Conservation (phyloP, 2,888 invertebrate genomes). For the Liposcelis brunnea region DNA sequence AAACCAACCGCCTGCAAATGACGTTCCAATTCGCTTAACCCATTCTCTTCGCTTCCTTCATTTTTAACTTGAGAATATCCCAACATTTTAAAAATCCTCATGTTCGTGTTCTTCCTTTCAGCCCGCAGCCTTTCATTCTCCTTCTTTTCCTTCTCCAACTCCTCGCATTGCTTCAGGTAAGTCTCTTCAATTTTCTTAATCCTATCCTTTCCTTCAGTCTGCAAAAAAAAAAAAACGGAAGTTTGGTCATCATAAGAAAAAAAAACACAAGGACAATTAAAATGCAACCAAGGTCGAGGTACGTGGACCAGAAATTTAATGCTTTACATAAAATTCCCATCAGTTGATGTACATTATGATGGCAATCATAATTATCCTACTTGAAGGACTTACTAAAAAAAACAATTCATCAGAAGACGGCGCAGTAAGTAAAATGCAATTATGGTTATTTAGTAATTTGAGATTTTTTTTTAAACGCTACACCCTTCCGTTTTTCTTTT, state of each 20-base stretch:
- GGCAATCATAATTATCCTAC: too few relatives aligned
- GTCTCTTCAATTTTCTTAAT: constrained; percentile 43
- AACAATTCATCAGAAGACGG: too few relatives aligned
- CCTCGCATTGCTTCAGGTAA: constrained; percentile 11
- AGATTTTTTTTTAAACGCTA: too few relatives aligned
- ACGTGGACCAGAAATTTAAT: background rate
- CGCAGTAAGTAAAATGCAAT: background rate
- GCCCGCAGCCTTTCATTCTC: constrained; percentile 12
- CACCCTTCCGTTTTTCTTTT: too few relatives aligned
- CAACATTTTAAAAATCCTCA: constrained; percentile 13
- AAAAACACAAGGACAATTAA: constrained; percentile 1
- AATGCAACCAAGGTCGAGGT: background rate
- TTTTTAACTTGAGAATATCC: constrained; percentile 12
- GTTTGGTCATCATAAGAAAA: too few relatives aligned
- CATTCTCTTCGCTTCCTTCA: constrained; percentile 10
- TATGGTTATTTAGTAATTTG: background rate
- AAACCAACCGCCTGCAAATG: constrained; percentile 50
- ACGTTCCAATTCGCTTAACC: constrained; percentile 24
- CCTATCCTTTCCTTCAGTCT: constrained; percentile 20
- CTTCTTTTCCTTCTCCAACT: constrained; percentile 11
- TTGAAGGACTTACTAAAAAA: too few relatives aligned
- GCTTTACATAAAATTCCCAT: background rate
- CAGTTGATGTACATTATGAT: constrained; percentile 1
- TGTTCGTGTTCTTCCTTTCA: constrained; percentile 13
- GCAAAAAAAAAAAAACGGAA: constrained; percentile 10